A percentile compares a stretch with the other conserved stretches of the same genome.
Conservation (phyloP, 2,113 vertebrate genomes). For the Protobothrops mucrosquamatus region DNA sequence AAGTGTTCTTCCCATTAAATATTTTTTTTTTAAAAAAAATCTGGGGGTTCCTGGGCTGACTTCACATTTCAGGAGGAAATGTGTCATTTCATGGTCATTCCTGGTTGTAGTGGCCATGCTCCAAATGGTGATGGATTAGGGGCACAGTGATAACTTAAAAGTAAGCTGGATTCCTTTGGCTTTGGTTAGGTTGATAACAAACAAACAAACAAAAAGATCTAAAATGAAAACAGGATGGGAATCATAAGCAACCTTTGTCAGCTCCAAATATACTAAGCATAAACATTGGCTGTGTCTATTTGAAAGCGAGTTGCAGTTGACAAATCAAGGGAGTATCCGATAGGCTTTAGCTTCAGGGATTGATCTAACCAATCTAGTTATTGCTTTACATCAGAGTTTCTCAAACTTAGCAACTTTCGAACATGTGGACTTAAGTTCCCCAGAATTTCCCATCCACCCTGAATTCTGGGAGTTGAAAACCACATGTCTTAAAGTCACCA, state of each 20-base stretch:
- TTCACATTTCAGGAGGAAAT: background rate
- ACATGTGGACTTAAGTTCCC: too few species aligned
- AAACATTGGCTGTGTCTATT: too few species aligned
- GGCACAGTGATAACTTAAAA: background rate
- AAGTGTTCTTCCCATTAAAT: background rate
- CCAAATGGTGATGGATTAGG: background rate
- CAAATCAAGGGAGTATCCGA: too few species aligned
- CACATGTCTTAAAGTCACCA: too few species aligned
- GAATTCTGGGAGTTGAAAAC: too few species aligned
- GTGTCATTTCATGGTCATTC: background rate
- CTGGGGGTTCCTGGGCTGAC: background rate
- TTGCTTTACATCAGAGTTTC: too few species aligned
- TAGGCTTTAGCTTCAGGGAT: too few species aligned
- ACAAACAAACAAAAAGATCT: background rate
- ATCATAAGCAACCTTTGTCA: background rate
- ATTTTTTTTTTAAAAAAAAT: background rate
- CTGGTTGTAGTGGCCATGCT: background rate
- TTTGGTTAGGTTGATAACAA: background rate
- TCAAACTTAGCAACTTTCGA: too few species aligned
- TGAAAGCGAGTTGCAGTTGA: too few species aligned
- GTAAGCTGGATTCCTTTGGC: background rate
- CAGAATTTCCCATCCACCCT: too few species aligned
- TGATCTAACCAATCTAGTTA: too few species aligned
- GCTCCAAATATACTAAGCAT: background rate
- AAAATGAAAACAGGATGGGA: background rate